These are phyloP conservation scores for Pasiphila rectangulata DNA, from an alignment of 2,888 invertebrate genomes.

Conservation along the genomic window DNA sequence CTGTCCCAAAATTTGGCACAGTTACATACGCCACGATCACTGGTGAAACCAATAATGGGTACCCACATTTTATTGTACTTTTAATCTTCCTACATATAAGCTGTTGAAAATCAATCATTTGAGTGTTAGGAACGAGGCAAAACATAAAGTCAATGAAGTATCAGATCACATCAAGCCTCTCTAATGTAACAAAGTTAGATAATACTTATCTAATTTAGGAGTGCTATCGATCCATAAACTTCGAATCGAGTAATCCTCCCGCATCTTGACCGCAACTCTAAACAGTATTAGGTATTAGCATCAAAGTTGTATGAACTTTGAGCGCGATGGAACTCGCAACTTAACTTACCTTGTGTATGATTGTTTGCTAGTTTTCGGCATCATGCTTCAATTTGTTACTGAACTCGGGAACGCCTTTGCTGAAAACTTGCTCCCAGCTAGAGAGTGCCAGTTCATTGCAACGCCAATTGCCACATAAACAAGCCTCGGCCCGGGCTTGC, in stretches of 20 bases:
- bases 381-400: slow-evolving; percentile 68
- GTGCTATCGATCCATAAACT: slow-evolving; percentile 25
- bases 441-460: slow-evolving; percentile 62
- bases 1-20: not conserved
- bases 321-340: slow-evolving; percentile 51
- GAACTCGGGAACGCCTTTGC: slow-evolving; percentile 61
- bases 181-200: not conserved
- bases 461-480: slow-evolving; percentile 74
- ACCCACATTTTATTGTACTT: not conserved
- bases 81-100: too few species aligned
- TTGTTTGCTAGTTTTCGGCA: slow-evolving; percentile 65
- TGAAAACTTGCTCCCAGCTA: slow-evolving; percentile 56
- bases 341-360: slow-evolving; percentile 68
- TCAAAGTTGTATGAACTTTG: slow-evolving; percentile 55
- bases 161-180: not conserved
- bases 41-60: not conserved
- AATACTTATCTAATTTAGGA: slow-evolving; percentile 18
- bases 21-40: not conserved
- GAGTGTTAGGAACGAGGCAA: too few species aligned
- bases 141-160: too few species aligned
- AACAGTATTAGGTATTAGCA: slow-evolving; percentile 57
- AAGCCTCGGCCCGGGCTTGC: slow-evolving; percentile 58
- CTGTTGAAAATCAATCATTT: too few species aligned
- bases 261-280: slow-evolving; percentile 54
- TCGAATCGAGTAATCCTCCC: slow-evolving; percentile 36